These are phyloP conservation scores for Halcyon badia DNA, from an alignment of 2,797 vertebrate species.

Conservation along the genomic window DNA sequence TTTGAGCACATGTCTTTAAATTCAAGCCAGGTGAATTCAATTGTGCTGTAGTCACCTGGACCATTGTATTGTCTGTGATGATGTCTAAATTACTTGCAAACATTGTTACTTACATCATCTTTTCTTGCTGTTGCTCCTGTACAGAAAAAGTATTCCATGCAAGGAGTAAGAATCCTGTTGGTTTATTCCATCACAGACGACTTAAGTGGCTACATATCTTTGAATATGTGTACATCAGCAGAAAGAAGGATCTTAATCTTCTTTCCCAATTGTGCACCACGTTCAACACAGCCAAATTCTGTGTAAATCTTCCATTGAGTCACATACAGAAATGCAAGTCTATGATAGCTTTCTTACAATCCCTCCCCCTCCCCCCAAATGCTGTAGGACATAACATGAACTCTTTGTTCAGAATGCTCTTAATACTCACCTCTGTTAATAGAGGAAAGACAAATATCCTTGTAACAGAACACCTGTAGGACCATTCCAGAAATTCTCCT, in stretches of 20 bases:
- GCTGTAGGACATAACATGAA: not conserved
- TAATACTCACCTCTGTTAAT: not conserved
- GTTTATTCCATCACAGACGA: not conserved
- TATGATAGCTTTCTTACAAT: not conserved
- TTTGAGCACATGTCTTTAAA: not conserved
- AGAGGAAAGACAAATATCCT: not conserved
- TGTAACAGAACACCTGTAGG: not conserved
- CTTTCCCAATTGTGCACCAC: not conserved
- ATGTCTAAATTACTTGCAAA: not conserved
- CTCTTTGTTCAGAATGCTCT: not conserved
- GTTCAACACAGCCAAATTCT: not conserved
- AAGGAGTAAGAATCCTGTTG: not conserved
- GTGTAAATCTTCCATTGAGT: not conserved
- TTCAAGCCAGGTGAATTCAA: not conserved
- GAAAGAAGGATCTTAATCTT: not conserved
- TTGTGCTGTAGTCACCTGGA: not conserved
- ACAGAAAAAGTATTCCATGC: not conserved
- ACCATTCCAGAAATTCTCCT: not conserved
- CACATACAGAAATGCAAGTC: not conserved
- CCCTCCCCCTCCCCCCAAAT: accelerated
- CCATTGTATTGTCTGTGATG: not conserved
- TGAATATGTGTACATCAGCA: not conserved
- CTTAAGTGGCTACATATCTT: not conserved
- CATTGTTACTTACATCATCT: not conserved
- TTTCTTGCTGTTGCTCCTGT: not conserved